Evolutionary conservation across 2,113 vertebrate species (phyloP), one percentile per base, ranked within the genome.

Genomic region (Menidia beryllina): DNA sequence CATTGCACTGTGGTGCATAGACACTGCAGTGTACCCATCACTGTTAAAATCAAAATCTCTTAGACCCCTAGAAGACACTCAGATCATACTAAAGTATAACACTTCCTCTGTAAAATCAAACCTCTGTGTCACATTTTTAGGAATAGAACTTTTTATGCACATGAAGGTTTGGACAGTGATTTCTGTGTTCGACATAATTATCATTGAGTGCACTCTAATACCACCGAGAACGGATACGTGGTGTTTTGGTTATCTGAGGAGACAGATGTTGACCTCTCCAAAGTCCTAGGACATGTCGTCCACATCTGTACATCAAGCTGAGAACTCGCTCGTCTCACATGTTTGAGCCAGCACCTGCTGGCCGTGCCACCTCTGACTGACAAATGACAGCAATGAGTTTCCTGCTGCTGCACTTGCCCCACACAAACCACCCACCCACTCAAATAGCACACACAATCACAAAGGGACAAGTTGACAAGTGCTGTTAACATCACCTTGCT

Each of bases 401-500:
- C 80, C 67, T 36, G 53, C 59, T 67, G 75, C 75, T 79, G 34
- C 2, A 19, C 65, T 36, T 39, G 2, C 45, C 39, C 48, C 26
- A 38, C 58, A 66, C 64, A 55, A 65, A 48, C 80, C 63, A 39
- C 51, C 63, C 53, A 63, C 21, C 61, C 59, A 14, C 75, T 66
- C 63, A 81, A 70, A 61, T 67, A 58, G 7, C 52, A 57, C 70
- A 69, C 47, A 56, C 54, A 74, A 72, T 73, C 79, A 54, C 82
- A 68, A 70, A 78, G 70, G 73, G 36, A 52, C 30, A 12, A 20
- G 51, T 67, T 69, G 83, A 85, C 84, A 86, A 86, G 76, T 67
- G 82, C 75, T 53, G 75, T 88, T 87, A 82, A 71, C 86, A 48
- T 83, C 72, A 75, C 77, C 79, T 69, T 48, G 63, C 82, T 81